Conservation (phyloP, 2,888 invertebrate species). For the Patella ulyssiponensis region DNA sequence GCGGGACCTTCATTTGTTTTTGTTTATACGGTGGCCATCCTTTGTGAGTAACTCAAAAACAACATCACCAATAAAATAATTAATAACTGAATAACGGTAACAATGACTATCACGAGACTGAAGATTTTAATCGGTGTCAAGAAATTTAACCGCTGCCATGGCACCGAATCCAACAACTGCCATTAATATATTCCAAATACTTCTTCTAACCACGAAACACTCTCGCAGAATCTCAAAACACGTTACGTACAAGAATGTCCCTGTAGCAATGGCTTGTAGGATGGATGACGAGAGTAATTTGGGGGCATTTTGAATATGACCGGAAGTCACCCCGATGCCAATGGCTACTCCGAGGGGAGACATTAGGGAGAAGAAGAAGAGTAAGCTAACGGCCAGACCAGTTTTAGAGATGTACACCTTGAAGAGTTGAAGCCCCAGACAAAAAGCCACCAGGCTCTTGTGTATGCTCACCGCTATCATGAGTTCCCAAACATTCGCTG, state of each 20-base stretch:
- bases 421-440: constrained; percentile 68
- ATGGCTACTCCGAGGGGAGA: constrained; percentile 34
- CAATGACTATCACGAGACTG: no score
- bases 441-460: constrained; percentile 76
- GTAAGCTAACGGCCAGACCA: constrained; percentile 15
- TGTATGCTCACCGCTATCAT: constrained; percentile 75
- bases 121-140: constrained; percentile 29
- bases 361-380: constrained; percentile 31
- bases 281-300: constrained; percentile 57
- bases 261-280: constrained; percentile 87
- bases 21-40: no score
- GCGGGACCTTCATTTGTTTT: no score
- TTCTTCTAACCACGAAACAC: constrained; percentile 1
- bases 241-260: constrained; percentile 92
- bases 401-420: constrained; percentile 23
- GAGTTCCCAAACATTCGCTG: constrained; percentile 71
- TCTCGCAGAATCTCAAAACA: constrained; percentile 88
- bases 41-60: no score
- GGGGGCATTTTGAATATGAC: constrained; percentile 10
- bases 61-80: no score
- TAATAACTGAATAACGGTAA: no score
- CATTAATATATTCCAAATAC: constrained; percentile 62
- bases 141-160: constrained; percentile 44
- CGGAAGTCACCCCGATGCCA: constrained; percentile 33
- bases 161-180: constrained; percentile 53